Conservation (phyloP, 2,888 invertebrate genomes). For the Dysmachus trigonus region DNA sequence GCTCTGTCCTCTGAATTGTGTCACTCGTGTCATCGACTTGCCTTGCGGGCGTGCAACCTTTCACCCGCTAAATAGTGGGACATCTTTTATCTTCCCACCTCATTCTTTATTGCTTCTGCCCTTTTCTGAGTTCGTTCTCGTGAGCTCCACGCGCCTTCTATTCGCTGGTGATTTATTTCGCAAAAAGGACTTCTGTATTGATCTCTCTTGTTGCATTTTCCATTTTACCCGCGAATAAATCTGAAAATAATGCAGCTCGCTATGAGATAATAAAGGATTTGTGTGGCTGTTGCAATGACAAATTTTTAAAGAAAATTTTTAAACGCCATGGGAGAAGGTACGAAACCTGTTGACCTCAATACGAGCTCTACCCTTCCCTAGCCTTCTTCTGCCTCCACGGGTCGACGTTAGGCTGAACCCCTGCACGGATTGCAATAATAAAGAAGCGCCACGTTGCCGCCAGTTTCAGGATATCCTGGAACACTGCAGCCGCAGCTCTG, state of each 20-base stretch:
- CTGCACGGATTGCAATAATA: not conserved
- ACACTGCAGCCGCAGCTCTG: not conserved
- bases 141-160: not conserved
- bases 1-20: not conserved
- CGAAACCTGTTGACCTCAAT: slow-evolving; percentile 27
- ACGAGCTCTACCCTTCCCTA: not conserved
- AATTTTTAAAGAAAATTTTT: slow-evolving; percentile 21
- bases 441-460: not conserved
- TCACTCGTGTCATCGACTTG: not conserved
- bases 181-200: not conserved
- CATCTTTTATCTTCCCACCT: not conserved
- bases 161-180: slow-evolving; percentile 1
- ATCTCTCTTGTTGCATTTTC: not conserved
- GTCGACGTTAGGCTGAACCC: not conserved
- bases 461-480: not conserved
- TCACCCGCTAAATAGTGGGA: not conserved
- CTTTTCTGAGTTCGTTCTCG: not conserved
- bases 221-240: not conserved
- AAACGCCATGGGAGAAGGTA: not conserved
- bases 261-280: slow-evolving; percentile 4
- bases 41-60: not conserved
- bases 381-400: not conserved
- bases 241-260: slow-evolving; percentile 2
- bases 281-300: not conserved
- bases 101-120: too few species aligned